phyloP scores from a whole-genome alignment of 2,113 vertebrate genomes.

The Grantiella picta region DNA sequence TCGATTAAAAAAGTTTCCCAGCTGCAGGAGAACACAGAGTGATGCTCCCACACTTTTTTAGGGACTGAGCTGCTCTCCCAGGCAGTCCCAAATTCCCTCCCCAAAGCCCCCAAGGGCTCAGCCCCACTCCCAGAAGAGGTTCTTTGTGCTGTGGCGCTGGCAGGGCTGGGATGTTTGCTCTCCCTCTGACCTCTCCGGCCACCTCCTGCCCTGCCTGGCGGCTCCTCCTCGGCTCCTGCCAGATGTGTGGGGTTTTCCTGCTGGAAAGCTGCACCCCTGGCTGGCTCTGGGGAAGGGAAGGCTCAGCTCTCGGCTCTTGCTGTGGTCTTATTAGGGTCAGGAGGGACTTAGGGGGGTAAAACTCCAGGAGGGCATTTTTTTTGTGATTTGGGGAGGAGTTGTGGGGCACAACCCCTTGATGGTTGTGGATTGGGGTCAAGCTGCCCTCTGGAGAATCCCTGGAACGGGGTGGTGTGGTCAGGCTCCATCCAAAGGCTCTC shows the following conservation, averaged over 20 bases:
- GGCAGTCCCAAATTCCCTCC: background rate
- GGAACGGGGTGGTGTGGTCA: background rate
- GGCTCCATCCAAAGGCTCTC: background rate
- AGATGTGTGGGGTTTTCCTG: background rate
- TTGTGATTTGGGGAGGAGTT: background rate
- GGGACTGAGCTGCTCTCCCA: background rate
- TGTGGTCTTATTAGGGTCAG: background rate
- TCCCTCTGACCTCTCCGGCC: background rate
- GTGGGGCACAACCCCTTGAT: background rate
- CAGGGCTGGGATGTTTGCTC: background rate
- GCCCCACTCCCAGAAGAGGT: background rate
- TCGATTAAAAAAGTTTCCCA: too few relatives aligned
- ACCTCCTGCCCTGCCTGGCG: background rate
- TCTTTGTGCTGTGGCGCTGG: background rate
- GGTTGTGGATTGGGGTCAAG: fast-evolving
- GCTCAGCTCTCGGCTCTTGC: fast-evolving
- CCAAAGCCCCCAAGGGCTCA: background rate
- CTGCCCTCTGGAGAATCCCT: background rate
- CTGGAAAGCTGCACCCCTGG: fast-evolving
- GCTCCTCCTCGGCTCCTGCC: background rate
- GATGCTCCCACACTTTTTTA: background rate
- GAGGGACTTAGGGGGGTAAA: fast-evolving
- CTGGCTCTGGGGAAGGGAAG: background rate
- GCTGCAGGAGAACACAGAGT: background rate
- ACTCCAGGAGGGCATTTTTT: background rate